Conservation (phyloP, 2,888 invertebrate species). For the Agriotes lineatus region DNA sequence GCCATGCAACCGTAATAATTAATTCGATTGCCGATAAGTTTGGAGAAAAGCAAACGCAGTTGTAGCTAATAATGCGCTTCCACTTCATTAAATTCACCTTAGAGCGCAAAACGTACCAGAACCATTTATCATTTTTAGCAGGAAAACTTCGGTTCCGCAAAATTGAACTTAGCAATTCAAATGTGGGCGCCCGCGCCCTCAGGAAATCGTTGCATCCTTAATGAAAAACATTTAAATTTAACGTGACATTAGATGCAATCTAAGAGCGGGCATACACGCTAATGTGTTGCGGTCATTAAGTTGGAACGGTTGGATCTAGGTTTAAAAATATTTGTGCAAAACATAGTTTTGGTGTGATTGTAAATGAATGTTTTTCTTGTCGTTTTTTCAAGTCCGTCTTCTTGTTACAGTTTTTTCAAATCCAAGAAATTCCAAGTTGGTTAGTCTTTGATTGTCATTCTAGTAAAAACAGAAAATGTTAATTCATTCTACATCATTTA, state of each 20-base stretch:
- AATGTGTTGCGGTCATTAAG: background rate
- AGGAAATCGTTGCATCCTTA: background rate
- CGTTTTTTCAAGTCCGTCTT: background rate
- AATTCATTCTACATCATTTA: too few species aligned
- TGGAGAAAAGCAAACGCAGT: background rate
- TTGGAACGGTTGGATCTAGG: too few species aligned
- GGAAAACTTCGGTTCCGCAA: constrained; percentile 1
- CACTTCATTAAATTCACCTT: constrained; percentile 22
- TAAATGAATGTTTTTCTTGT: background rate
- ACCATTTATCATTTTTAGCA: constrained; percentile 22
- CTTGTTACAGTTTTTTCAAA: too few species aligned
- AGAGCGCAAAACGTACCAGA: constrained; percentile 4
- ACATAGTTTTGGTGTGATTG: background rate
- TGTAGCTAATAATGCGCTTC: constrained; percentile 6
- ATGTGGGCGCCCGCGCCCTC: background rate
- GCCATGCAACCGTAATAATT: constrained; percentile 29
- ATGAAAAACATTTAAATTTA: constrained; percentile 22
- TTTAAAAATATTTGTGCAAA: too few species aligned
- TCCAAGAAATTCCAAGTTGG: too few species aligned
- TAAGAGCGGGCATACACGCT: constrained; percentile 2
- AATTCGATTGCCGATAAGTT: constrained; percentile 35
- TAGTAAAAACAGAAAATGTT: too few species aligned
- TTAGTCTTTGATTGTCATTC: too few species aligned
- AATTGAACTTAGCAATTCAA: constrained; percentile 23
- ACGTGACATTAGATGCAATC: constrained; percentile 7